A percentile compares a stretch with the other conserved stretches of the same genome.
Evolutionary conservation across 2,113 vertebrate genomes (phyloP).

Genomic region (Chaetorhynchus papuensis): DNA sequence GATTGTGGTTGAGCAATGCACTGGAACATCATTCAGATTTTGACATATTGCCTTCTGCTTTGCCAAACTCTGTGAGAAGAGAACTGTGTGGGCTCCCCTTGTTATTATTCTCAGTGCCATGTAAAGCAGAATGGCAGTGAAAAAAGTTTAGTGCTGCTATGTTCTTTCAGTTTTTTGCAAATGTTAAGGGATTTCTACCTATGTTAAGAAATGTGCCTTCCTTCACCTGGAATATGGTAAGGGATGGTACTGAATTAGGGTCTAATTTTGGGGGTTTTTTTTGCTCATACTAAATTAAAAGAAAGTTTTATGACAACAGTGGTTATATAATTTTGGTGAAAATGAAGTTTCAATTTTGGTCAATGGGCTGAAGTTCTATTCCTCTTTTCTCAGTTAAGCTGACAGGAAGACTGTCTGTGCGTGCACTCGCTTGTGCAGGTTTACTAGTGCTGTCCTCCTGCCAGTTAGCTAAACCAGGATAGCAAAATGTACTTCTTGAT

Average conservation of each 20-base stretch:
- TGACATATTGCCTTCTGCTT: neutral
- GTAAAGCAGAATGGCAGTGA: neutral
- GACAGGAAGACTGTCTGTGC: neutral
- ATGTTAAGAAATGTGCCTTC: neutral
- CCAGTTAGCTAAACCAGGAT: neutral
- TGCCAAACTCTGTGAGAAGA: neutral
- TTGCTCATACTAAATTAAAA: neutral
- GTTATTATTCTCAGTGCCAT: neutral
- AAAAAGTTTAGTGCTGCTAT: neutral
- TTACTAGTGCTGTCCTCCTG: neutral
- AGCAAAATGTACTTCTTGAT: neutral
- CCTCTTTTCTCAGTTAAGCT: neutral
- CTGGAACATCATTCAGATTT: neutral
- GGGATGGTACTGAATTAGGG: neutral
- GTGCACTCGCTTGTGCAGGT: accelerated
- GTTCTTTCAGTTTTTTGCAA: neutral
- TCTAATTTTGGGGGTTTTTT: accelerated
- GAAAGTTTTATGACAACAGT: neutral
- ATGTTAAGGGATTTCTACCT: neutral
- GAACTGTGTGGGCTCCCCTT: neutral
- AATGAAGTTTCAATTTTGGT: neutral
- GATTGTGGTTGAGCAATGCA: neutral
- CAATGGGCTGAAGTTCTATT: neutral
- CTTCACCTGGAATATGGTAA: neutral
- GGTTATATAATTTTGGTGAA: neutral